Conservation (phyloP, 2,888 invertebrate genomes). For the Orchesella flavescens region DNA sequence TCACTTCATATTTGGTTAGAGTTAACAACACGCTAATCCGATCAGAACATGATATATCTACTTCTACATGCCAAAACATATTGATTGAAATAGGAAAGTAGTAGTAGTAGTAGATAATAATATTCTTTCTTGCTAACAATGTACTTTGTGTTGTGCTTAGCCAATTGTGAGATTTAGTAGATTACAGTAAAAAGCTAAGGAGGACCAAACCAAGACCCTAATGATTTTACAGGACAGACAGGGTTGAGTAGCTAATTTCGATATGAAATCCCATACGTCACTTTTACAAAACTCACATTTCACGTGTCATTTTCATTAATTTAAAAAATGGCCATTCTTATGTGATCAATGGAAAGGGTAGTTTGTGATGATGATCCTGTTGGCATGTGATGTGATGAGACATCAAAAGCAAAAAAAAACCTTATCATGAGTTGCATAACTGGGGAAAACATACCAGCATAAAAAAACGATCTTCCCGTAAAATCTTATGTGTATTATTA, state of each 20-base stretch:
- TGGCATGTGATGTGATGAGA: conserved; percentile 34
- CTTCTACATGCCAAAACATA: conserved; percentile 40
- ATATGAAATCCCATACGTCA: too few species aligned
- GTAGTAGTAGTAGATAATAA: not conserved
- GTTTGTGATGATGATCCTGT: conserved; percentile 28
- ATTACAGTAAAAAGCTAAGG: too few species aligned
- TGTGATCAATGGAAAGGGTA: not conserved
- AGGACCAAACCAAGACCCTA: too few species aligned
- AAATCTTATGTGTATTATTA: conserved; percentile 20
- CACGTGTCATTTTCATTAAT: conserved; percentile 51
- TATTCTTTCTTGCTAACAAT: not conserved
- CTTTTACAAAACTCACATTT: conserved; percentile 22
- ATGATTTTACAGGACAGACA: not conserved
- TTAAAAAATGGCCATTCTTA: conserved; percentile 8
- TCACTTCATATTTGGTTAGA: conserved; percentile 52
- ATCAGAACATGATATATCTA: conserved; percentile 8
- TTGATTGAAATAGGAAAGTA: conserved; percentile 14
- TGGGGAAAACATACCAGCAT: not conserved
- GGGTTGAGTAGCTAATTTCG: conserved; percentile 11
- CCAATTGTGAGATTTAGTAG: too few species aligned
- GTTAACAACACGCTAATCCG: conserved; percentile 31
- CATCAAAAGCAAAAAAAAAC: conserved; percentile 6
- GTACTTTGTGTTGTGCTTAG: too few species aligned
- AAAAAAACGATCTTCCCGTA: conserved; percentile 13
- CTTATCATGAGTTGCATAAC: conserved; percentile 40